Evolutionary conservation across 37 sponge, comb jelly and placozoan genomes (phyloP).

Genomic region (Chondrilla cf. caribensis): DNA sequence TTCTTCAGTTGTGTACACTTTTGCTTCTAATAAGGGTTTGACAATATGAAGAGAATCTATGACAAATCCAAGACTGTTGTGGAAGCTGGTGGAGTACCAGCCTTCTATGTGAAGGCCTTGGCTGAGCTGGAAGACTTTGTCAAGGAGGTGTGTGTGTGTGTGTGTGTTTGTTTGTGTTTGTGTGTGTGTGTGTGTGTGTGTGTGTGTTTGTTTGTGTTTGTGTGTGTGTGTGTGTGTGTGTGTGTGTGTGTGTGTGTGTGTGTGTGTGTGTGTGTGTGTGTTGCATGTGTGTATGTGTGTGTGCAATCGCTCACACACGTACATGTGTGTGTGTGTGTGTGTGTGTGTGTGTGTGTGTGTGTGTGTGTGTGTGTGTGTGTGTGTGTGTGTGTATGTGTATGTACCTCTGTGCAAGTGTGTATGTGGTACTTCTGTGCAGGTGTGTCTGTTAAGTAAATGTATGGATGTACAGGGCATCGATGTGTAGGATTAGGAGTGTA

Average conservation of each 20-base stretch:
- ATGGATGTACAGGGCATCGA: too few species aligned
- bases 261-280: slow-evolving; percentile 1
- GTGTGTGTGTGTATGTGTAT: too few species aligned
- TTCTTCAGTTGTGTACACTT: neutral
- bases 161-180: neutral
- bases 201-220: slow-evolving; percentile 6
- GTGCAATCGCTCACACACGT: too few species aligned
- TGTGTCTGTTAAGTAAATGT: too few species aligned
- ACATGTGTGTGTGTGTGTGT: too few species aligned
- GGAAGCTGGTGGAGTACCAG: slow-evolving; percentile 67
- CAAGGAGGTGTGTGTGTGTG: slow-evolving; percentile 57
- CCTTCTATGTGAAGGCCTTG: slow-evolving; percentile 64
- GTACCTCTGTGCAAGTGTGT: too few species aligned
- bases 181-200: slow-evolving; percentile 15
- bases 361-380: too few species aligned
- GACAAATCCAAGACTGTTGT: slow-evolving; percentile 82
- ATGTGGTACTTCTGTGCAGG: too few species aligned
- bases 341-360: too few species aligned
- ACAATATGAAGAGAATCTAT: slow-evolving; percentile 61
- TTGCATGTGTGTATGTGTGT: too few species aligned
- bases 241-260: slow-evolving; percentile 20
- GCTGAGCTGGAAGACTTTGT: slow-evolving; percentile 91
- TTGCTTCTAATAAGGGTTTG: slow-evolving; percentile 60
- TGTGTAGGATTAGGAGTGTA: too few species aligned
- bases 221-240: slow-evolving; percentile 21